Evolutionary conservation across 1,140 invertebrate genomes (phyloP), one percentile per base, ranked within the genome.

Genomic region (Vollenhovia emeryi): DNA sequence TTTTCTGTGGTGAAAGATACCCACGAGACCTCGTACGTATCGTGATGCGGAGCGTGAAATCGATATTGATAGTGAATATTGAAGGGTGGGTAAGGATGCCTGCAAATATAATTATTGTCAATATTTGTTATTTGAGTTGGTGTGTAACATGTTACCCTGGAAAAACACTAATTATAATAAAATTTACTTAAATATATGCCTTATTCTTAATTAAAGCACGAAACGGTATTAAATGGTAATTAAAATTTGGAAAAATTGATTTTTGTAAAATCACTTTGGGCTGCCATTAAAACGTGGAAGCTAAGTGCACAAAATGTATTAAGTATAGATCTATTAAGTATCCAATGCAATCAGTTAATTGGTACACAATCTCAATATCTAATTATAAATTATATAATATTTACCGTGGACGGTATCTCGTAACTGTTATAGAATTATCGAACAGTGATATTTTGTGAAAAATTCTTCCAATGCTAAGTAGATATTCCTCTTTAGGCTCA

Each of bases 1-100:
- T 98, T 98, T 94, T 99, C 98, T 0, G 98, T 98, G 13, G 97
- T 97, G 93, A 99, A 99, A 52, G 98, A 97, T 0, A 98, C 98
- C 96, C 97, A 98, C 0, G 98, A 99, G n/a, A 98, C 97, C 93
- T 99, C 98, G 93, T 99, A 99, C 0, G 97, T 98, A 84, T 98
- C 97, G 91, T 98, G 98, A 94, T 99, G 97, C 0, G 98, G 99
- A 2, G 98, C 98, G 95, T 98, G 97, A 95, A 99, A 99, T 68
- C 98, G 96, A 94, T 99, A 99, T 8, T 97, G 96, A 93, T 99
- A 99, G 92, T 98, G 97, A 87, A 98, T 97, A 93, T 98, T 98
- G 91, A 98, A 98, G 0, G 97, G 97, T 0, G 98, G 98, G 95
- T 99, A 98, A 0, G 98, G 98, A 95, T 99, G 98, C 91, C 98